Conservation (phyloP, 2,113 vertebrate species). For the Thinocorus orbignyianus region DNA sequence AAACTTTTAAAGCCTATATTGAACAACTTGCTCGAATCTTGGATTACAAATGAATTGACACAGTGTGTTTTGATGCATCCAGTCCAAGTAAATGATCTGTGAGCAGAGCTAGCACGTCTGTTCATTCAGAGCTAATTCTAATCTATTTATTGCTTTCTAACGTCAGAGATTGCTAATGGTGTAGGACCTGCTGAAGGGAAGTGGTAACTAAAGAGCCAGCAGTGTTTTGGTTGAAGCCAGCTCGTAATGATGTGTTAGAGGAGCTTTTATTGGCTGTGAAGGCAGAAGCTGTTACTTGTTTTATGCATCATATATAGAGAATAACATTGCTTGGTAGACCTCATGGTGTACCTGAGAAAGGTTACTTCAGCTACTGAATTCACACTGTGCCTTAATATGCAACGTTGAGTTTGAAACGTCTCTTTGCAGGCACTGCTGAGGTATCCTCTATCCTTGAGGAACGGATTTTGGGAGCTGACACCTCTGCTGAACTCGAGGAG, state of each 20-base stretch:
- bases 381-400: rapidly evolving
- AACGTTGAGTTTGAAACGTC: background rate
- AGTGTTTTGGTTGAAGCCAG: background rate
- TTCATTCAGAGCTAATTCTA: background rate
- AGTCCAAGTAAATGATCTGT: background rate
- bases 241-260: background rate
- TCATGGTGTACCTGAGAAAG: rapidly evolving
- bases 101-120: rapidly evolving
- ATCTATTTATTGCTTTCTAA: background rate
- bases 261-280: background rate
- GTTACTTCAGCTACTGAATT: background rate
- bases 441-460: constrained; percentile 97
- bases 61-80: background rate
- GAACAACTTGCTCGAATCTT: rapidly evolving
- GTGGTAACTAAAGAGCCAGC: rapidly evolving
- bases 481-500: constrained; percentile 91
- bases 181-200: background rate
- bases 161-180: background rate
- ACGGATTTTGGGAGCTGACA: constrained; percentile 93
- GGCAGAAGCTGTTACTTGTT: background rate
- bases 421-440: constrained; percentile 88
- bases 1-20: background rate
- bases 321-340: background rate
- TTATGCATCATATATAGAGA: rapidly evolving
- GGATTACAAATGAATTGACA: background rate